Percentiles rank a stretch among this genome's conserved stretches.
Evolutionary conservation across 2,797 vertebrate genomes (phyloP).

Genomic region (Bothrops alternatus): DNA sequence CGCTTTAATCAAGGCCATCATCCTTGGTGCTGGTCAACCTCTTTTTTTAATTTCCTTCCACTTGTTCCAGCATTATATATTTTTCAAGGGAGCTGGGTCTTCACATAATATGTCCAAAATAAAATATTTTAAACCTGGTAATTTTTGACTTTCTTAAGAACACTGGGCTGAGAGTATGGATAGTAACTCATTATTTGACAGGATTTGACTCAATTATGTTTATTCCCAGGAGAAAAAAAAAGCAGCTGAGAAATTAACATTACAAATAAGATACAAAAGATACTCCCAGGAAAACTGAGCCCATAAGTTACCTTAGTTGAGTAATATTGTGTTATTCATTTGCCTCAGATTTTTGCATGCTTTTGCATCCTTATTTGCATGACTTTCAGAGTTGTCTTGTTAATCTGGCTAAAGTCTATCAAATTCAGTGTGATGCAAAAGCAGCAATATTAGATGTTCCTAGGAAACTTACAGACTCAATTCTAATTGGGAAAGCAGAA

Average conservation of each 20-base stretch:
- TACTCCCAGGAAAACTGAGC: neutral
- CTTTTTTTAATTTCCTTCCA: neutral
- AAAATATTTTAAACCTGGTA: neutral
- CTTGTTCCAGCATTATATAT: neutral
- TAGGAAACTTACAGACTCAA: neutral
- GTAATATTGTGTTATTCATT: neutral
- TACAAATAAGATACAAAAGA: neutral
- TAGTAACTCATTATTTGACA: neutral
- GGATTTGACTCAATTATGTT: neutral
- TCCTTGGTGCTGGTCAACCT: neutral
- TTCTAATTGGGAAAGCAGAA: neutral
- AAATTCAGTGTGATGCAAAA: neutral
- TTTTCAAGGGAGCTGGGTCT: neutral
- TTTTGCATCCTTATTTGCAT: slow-evolving; percentile 4
- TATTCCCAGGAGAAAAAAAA: neutral
- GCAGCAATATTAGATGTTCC: neutral
- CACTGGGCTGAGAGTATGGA: neutral
- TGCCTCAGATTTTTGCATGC: neutral
- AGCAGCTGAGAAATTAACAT: neutral
- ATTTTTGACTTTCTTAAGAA: neutral
- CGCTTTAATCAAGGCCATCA: neutral
- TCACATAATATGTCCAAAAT: neutral
- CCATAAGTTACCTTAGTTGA: neutral
- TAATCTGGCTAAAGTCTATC: too few relatives aligned
- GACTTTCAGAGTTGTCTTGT: neutral